phyloP scores from a whole-genome alignment of 1,140 invertebrate species.

The Neuroterus valhalla region DNA sequence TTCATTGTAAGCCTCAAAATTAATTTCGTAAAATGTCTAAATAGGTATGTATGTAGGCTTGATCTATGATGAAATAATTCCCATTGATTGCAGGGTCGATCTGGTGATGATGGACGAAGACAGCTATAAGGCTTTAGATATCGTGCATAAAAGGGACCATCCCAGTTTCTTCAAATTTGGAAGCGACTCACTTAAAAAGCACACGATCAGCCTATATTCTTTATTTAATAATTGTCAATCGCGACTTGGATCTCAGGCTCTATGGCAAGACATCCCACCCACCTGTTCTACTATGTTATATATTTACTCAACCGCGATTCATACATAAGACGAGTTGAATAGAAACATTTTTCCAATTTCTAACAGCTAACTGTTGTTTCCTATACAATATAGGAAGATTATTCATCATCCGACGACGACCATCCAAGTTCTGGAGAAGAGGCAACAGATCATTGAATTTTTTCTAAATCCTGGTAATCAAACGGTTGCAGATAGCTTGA shows the following conservation, averaged over 20 bases:
- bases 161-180: conserved; percentile 85
- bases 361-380: too few species aligned
- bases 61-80: conserved; percentile 24
- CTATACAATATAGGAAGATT: conserved; percentile 69
- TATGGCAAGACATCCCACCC: conserved; percentile 70
- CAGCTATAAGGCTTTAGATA: conserved; percentile 83
- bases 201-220: conserved; percentile 81
- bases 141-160: conserved; percentile 84
- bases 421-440: conserved; percentile 74
- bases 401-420: conserved; percentile 80
- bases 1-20: conserved; percentile 76
- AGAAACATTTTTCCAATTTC: too few species aligned
- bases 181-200: conserved; percentile 76
- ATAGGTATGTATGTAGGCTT: conserved; percentile 38
- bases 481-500: conserved; percentile 76
- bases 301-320: too few species aligned
- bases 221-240: conserved; percentile 84
- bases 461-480: conserved; percentile 76
- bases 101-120: conserved; percentile 84
- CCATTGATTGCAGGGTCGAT: conserved; percentile 76
- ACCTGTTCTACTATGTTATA: too few species aligned
- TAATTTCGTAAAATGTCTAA: conserved; percentile 52
- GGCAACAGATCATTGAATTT: conserved; percentile 80
- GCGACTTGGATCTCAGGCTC: conserved; percentile 74
- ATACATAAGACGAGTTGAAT: too few species aligned